These are phyloP conservation scores for Danionella dracula DNA, from an alignment of 2,797 vertebrate genomes.

Conservation along the genomic window DNA sequence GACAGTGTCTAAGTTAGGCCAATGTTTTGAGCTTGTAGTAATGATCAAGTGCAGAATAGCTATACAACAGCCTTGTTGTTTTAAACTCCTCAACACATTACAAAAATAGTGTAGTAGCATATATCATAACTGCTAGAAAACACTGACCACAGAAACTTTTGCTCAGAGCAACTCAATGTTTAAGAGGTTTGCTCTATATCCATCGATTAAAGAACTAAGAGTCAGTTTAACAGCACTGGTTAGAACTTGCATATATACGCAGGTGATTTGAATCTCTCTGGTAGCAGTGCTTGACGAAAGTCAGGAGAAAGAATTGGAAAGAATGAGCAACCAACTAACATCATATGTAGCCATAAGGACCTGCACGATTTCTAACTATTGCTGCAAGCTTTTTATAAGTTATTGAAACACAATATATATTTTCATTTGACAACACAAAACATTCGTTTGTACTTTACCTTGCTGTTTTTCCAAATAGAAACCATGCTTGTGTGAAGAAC, in stretches of 20 bases:
- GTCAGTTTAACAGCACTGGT: conserved; percentile 43
- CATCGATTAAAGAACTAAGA: conserved; percentile 45
- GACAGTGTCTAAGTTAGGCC: too few species aligned
- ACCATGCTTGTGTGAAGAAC: conserved; percentile 3
- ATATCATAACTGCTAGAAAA: too few species aligned
- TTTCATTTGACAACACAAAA: too few species aligned
- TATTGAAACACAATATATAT: too few species aligned
- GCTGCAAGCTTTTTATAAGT: too few species aligned
- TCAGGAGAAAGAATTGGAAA: conserved; percentile 30
- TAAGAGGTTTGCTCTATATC: conserved; percentile 39
- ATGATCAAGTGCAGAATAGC: too few species aligned
- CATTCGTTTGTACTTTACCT: too few species aligned
- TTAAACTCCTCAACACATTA: too few species aligned
- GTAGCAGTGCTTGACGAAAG: conserved; percentile 22
- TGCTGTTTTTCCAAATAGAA: background rate
- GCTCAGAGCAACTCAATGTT: conserved; percentile 16
- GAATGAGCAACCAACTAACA: conserved; percentile 26
- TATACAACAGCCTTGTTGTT: too few species aligned
- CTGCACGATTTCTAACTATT: conserved; percentile 20
- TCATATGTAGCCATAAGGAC: conserved; percentile 32
- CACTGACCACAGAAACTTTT: conserved; percentile 7
- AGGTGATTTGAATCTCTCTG: conserved; percentile 34
- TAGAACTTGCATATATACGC: conserved; percentile 42
- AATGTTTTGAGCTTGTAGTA: too few species aligned
- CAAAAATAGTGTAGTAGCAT: too few species aligned